Percentiles rank a stretch among this genome's conserved stretches.
These are phyloP conservation scores for Euleptes europaea DNA, from an alignment of 2,113 vertebrate species.

Conservation along the genomic window DNA sequence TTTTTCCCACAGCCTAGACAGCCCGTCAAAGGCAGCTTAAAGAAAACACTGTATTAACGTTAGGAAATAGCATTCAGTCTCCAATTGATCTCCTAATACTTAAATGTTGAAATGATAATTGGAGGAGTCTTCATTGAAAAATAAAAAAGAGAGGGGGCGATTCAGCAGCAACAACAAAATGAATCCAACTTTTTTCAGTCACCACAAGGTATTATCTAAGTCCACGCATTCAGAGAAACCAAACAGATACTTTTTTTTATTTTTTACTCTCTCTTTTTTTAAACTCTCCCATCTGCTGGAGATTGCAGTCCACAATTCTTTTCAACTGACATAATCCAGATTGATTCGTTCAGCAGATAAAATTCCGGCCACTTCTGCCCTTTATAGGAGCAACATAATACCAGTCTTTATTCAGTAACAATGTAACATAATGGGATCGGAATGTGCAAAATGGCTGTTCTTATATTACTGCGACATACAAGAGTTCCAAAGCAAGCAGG, in stretches of 20 bases:
- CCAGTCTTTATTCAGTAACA: constrained; percentile 97
- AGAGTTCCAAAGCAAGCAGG: constrained; percentile 84
- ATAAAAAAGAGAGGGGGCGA: constrained; percentile 35
- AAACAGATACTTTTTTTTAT: constrained; percentile 86
- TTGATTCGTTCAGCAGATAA: constrained; percentile 99
- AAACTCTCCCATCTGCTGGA: constrained; percentile 84
- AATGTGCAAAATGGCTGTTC: constrained; percentile 97
- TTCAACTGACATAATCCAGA: constrained; percentile 99
- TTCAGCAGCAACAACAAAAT: constrained; percentile 35
- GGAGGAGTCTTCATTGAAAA: constrained; percentile 79
- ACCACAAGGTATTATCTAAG: constrained; percentile 82
- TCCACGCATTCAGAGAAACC: constrained; percentile 77
- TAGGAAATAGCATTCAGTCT: constrained; percentile 94
- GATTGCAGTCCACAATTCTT: constrained; percentile 95
- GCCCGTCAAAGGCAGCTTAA: constrained; percentile 88
- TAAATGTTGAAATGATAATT: constrained; percentile 99
- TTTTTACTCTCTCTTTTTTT: constrained; percentile 67
- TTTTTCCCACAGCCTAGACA: constrained; percentile 90
- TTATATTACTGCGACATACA: constrained; percentile 94
- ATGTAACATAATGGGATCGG: constrained; percentile 98
- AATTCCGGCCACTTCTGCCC: constrained; percentile 99
- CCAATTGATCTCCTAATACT: constrained; percentile 95
- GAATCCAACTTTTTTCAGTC: constrained; percentile 82
- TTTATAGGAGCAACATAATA: constrained; percentile 99
- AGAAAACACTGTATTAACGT: constrained; percentile 92